phyloP scores from a whole-genome alignment of 2,888 invertebrate species.

The Diarsia mendica region DNA sequence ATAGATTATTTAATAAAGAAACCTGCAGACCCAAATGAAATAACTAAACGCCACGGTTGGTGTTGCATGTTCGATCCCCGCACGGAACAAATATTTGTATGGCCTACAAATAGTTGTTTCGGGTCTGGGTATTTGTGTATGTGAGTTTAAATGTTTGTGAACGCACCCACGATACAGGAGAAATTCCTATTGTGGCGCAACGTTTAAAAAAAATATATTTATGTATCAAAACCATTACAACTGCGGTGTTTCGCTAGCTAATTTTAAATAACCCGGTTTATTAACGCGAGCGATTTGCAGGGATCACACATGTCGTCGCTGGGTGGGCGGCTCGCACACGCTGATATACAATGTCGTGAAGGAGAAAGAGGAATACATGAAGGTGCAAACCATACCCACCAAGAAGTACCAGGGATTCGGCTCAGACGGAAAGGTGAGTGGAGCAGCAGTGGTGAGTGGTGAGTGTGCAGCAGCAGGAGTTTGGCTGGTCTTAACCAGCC shows the following conservation, averaged over 20 bases:
- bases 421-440: constrained; percentile 77
- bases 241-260: neutral
- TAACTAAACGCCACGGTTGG: no score
- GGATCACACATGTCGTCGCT: constrained; percentile 59
- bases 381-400: constrained; percentile 47
- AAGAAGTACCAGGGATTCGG: constrained; percentile 74
- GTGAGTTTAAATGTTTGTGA: no score
- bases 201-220: no score
- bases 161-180: no score
- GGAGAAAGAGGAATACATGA: constrained; percentile 54
- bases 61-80: no score
- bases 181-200: no score
- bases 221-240: neutral
- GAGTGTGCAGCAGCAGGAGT: no score
- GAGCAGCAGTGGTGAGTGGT: no score
- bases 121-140: no score
- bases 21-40: neutral
- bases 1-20: neutral
- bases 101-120: no score
- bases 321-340: constrained; percentile 67
- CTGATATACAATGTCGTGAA: constrained; percentile 61
- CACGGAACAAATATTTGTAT: no score
- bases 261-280: neutral
- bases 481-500: no score
- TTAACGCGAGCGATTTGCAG: constrained; percentile 26